Evolutionary conservation across 2,888 invertebrate species (phyloP), one percentile per base, ranked within the genome.

Genomic region (Drosophila mayaguana): DNA sequence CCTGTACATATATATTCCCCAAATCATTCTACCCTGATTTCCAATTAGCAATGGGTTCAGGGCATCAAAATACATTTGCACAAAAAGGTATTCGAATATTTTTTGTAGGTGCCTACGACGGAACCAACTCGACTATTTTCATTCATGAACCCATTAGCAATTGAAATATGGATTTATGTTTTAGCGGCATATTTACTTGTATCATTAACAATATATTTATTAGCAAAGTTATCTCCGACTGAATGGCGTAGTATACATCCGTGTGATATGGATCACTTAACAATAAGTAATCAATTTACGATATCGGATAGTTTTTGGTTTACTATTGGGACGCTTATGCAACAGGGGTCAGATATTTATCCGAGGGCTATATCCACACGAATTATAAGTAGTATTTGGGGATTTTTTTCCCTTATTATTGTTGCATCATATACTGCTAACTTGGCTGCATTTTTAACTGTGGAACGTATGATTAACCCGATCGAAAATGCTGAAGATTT

Each of bases 401-500:
- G 97, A 97, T 97, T 98, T 92, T 97, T 98, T 92, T 97, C 97
- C 0, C 93, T 98, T 34, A 97, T 98, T 83, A 97, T 98, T 81
- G 97, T 97, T 79, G 96, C 97, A 0, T 97, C 97, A 3, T 98
- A 98, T 93, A 98, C 97, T 2, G 98, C 98, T 14, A 98, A 98
- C 92, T 93, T 98, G 83, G 98, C 98, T 0, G 98, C 98, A 25
- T 98, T 98, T 92, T 93, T 98, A 28, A 98, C 98, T 0, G 97
- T 98, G 0, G 97, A 97, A 91, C 93, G 97, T 63, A 97, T 97
- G 96, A 96, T 96, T 54, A 96, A 97, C 36, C 97, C 97, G 0
- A 97, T 97, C 62, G 96, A 97, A 91, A 96, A 95, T 90, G 96
- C 97, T 0, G 97, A 97, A 83, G 98, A 97, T 92, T 94, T 98